These are phyloP conservation scores for Suricata suricatta DNA, from an alignment of 2,113 vertebrate species.

Conservation along the genomic window DNA sequence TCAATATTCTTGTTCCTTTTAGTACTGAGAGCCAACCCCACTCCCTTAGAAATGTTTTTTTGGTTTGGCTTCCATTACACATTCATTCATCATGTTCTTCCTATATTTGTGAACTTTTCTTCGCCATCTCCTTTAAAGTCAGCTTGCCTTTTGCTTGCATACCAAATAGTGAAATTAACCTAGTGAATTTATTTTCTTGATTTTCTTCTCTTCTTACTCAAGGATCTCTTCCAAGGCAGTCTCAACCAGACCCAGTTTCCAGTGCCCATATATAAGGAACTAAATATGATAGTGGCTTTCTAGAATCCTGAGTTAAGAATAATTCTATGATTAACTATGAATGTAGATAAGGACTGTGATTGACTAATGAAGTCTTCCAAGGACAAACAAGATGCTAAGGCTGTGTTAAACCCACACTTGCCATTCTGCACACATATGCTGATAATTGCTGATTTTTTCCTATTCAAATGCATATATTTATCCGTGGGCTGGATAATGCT, in stretches of 20 bases:
- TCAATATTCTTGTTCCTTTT: background rate
- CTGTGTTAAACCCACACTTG: background rate
- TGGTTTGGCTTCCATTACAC: background rate
- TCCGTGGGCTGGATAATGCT: background rate
- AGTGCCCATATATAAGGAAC: background rate
- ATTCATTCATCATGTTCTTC: background rate
- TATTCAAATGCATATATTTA: background rate
- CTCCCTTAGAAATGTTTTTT: background rate
- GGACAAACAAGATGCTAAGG: background rate
- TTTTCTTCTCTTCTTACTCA: background rate
- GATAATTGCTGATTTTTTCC: background rate
- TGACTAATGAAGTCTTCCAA: background rate
- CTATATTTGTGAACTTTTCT: background rate
- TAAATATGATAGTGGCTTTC: background rate
- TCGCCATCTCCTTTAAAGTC: background rate
- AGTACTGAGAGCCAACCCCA: background rate
- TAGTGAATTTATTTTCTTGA: background rate
- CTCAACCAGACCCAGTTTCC: background rate
- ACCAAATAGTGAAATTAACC: too few relatives aligned
- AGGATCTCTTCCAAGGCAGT: background rate
- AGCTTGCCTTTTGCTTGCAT: background rate
- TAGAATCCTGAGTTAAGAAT: background rate
- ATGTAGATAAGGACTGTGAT: too few relatives aligned
- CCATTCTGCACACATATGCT: background rate
- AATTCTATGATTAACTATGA: background rate